Conservation (phyloP, 2,113 vertebrate genomes). For the Chiloscyllium plagiosum region DNA sequence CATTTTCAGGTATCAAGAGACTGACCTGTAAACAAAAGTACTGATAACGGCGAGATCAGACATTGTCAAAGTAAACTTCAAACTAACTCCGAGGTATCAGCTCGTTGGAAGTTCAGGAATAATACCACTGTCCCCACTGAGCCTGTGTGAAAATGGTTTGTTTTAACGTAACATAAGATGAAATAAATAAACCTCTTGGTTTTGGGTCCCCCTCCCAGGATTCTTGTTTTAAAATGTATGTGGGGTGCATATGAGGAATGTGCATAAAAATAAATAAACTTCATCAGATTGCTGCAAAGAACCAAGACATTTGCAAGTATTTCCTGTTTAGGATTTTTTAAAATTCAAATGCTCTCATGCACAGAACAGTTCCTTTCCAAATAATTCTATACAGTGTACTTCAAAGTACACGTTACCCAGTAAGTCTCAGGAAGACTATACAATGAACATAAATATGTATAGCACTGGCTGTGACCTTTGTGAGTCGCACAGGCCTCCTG, state of each 20-base stretch:
- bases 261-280: conserved; percentile 91
- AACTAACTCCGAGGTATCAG: conserved; percentile 2
- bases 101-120: not conserved
- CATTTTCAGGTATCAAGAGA: not conserved
- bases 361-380: conserved; percentile 40
- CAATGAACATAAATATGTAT: conserved; percentile 20
- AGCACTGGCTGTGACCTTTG: conserved; percentile 25
- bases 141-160: conserved; percentile 28
- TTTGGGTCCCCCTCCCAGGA: conserved; percentile 12
- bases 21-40: not conserved
- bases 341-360: conserved; percentile 51
- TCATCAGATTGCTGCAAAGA: conserved; percentile 80
- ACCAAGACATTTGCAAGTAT: conserved; percentile 61
- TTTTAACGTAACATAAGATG: conserved; percentile 33
- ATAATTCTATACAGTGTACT: conserved; percentile 21
- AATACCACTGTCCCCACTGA: not conserved
- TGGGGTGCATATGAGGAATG: conserved; percentile 86
- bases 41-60: not conserved
- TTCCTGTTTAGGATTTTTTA: conserved; percentile 66
- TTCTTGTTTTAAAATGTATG: conserved; percentile 38
- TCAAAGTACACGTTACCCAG: conserved; percentile 14
- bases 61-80: not conserved
- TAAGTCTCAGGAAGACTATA: conserved; percentile 17
- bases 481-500: not conserved
- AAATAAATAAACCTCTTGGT: conserved; percentile 29